These are phyloP conservation scores for Eristalinus aeneus DNA, from an alignment of 2,888 invertebrate species.

Conservation along the genomic window DNA sequence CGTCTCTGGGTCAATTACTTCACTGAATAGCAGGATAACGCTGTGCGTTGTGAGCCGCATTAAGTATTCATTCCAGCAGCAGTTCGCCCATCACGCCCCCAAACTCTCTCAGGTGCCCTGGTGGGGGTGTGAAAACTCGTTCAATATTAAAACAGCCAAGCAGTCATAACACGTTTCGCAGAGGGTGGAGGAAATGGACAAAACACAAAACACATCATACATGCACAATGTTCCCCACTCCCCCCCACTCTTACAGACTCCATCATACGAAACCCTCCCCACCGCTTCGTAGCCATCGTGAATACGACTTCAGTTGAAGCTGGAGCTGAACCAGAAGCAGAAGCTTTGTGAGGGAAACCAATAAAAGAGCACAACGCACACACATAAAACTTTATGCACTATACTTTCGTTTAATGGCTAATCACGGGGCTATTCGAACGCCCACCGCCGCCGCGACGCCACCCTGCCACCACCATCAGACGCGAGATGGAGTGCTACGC, in stretches of 20 bases:
- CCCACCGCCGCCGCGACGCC: neutral
- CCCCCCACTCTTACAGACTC: neutral
- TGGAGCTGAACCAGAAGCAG: conserved; percentile 2
- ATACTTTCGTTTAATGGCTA: conserved; percentile 48
- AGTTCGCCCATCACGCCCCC: neutral
- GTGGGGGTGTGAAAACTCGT: conserved; percentile 53
- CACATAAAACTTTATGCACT: conserved; percentile 52
- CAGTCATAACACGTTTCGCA: conserved; percentile 39
- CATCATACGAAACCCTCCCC: no score
- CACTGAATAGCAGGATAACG: conserved; percentile 28
- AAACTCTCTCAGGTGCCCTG: neutral
- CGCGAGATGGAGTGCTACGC: neutral
- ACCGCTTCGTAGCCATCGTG: no score
- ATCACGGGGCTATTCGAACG: conserved; percentile 2
- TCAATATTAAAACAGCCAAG: conserved; percentile 57
- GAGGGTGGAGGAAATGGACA: neutral
- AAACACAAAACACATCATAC: neutral
- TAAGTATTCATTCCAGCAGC: conserved; percentile 32
- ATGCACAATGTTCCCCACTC: neutral
- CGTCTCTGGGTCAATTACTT: conserved; percentile 66
- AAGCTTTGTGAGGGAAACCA: conserved; percentile 55
- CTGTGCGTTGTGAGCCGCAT: conserved; percentile 35
- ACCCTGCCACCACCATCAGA: no score
- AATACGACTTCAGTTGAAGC: no score
- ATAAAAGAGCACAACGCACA: conserved; percentile 35